A percentile compares a stretch with the other conserved stretches of the same genome.
Conservation (phyloP, 2,797 vertebrate species). For the Pyrrhura leucotis region DNA sequence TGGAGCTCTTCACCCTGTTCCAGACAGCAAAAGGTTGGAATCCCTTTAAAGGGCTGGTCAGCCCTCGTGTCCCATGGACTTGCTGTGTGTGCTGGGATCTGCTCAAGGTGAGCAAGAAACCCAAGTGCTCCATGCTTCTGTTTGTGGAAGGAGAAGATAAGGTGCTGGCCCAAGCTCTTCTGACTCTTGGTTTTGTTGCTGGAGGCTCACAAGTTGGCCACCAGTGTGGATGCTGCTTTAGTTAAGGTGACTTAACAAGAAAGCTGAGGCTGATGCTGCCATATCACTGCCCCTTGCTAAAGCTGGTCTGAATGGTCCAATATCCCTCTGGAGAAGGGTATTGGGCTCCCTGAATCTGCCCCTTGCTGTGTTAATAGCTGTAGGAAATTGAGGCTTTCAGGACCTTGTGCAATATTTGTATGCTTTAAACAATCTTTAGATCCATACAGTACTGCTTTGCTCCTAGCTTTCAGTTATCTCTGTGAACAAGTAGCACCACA, state of each 20-base stretch:
- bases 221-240: background rate
- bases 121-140: background rate
- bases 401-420: background rate
- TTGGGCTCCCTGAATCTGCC: background rate
- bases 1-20: background rate
- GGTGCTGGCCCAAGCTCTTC: background rate
- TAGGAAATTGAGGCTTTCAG: background rate
- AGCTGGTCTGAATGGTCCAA: background rate
- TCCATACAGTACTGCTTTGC: background rate
- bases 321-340: background rate
- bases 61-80: background rate
- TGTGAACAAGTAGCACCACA: background rate
- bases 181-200: background rate
- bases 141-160: background rate
- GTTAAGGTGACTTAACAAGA: background rate
- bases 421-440: background rate
- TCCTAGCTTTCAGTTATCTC: background rate
- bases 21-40: background rate
- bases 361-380: background rate
- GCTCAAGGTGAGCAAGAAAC: background rate
- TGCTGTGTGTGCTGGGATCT: background rate
- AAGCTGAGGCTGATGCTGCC: background rate
- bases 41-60: background rate
- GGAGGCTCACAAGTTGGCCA: background rate
- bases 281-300: background rate